Evolutionary conservation across 2,888 invertebrate species (phyloP), one percentile per base, ranked within the genome.

Genomic region (Epiblema foenella): DNA sequence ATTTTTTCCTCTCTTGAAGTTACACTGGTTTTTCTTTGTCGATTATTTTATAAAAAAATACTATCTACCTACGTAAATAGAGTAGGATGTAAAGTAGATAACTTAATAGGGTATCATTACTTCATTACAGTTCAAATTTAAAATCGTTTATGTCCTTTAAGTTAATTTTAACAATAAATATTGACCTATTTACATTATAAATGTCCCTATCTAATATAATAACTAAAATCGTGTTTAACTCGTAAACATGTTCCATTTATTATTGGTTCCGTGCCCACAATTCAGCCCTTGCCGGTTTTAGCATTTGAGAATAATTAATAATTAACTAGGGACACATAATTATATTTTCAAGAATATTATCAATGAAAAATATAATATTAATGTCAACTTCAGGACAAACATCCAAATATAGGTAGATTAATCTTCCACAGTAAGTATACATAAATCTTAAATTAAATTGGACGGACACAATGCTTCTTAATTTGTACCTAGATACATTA

Each of bases 101-200:
- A 2, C 33, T 33, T 5, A 24, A 24, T 24, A 4, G 1, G 24
- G 24, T n/a, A n/a, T 24, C 33, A 33, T 33, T 33, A 33, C 2
- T 33, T n/a, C n/a, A n/a, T n/a, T n/a, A n/a, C n/a, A n/a, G n/a
- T n/a, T n/a, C n/a, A 33, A 29, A 51, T 18, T 46, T 46, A 42
- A 42, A 33, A 33, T 3, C 5, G 3, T 33, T 33, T 33, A 5
- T 33, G 8, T 33, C 33, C 33, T 33, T 33, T 33, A 33, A 8
- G 29, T 29, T 57, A 63, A 56, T 57, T 58, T 18, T 52, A 49
- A 54, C 8, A 69, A 64, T 64, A 64, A 64, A 57, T 64, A 69
- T 57, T 58, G 52, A 64, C 58, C 29, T 69, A 59, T 65, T 59
- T 69, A 69, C 64, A 62, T n/a, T 54, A 49, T 37, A 8, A 51